phyloP scores from a whole-genome alignment of 2,888 invertebrate species.

The Macroteleia sp. region DNA sequence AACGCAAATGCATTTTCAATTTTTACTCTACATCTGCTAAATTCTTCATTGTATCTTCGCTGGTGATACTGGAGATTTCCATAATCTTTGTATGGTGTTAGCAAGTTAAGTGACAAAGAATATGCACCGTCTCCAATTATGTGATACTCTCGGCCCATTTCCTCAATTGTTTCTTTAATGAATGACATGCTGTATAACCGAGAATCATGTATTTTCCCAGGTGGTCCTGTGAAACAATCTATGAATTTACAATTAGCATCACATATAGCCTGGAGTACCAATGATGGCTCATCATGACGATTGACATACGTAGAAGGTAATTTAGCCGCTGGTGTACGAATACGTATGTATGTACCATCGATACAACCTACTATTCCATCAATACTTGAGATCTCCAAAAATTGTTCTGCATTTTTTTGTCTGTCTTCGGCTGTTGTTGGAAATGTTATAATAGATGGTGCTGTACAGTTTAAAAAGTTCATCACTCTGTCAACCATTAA shows the following conservation, averaged over 20 bases:
- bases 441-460: background rate
- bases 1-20: slow-evolving; percentile 1
- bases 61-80: background rate
- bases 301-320: background rate
- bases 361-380: background rate
- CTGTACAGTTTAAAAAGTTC: background rate
- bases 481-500: background rate
- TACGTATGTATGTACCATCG: background rate
- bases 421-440: background rate
- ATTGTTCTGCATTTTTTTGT: background rate
- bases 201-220: slow-evolving; percentile 2
- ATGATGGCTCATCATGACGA: slow-evolving; percentile 2
- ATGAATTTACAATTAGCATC: background rate
- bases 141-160: slow-evolving; percentile 5
- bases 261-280: slow-evolving; percentile 3
- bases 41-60: background rate
- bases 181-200: background rate
- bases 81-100: slow-evolving; percentile 1
- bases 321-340: background rate
- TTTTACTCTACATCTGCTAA: background rate
- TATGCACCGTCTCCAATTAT: slow-evolving; percentile 9
- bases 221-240: background rate
- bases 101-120: background rate
- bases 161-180: background rate
- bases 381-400: background rate